Percentiles rank a stretch among this genome's conserved stretches.
phyloP scores from a whole-genome alignment of 2,797 vertebrate genomes.

The Scarus forsteni region DNA sequence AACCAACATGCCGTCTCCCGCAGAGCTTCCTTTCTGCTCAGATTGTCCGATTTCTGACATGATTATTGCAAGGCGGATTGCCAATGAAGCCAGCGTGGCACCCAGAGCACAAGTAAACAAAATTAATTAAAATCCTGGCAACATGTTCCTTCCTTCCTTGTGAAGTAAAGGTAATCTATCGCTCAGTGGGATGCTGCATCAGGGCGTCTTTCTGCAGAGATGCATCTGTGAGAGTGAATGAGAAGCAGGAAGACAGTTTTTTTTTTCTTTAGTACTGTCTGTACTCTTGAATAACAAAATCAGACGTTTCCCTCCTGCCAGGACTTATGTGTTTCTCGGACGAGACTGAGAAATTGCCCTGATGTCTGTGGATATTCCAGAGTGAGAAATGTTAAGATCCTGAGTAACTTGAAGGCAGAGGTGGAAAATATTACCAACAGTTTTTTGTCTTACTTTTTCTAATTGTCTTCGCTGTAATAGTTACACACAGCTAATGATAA shows the following conservation, averaged over 20 bases:
- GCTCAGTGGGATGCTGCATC: conserved; percentile 27
- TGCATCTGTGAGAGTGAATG: neutral
- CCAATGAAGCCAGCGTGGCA: conserved; percentile 24
- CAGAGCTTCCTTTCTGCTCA: conserved; percentile 18
- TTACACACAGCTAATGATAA: no score
- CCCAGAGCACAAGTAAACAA: conserved; percentile 39
- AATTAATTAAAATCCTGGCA: conserved; percentile 64
- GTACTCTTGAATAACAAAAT: conserved; percentile 17
- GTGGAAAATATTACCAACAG: no score
- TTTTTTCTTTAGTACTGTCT: conserved; percentile 18
- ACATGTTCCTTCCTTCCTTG: conserved; percentile 27
- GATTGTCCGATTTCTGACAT: conserved; percentile 41
- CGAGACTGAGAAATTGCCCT: neutral
- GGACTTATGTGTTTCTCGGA: neutral
- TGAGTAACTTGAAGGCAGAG: neutral
- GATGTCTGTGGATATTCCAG: neutral
- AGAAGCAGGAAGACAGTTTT: conserved; percentile 7
- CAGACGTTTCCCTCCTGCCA: neutral
- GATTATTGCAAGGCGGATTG: conserved; percentile 42
- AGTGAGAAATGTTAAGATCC: conserved; percentile 2
- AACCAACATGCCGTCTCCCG: conserved; percentile 18
- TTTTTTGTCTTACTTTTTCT: no score
- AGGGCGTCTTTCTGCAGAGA: conserved; percentile 1
- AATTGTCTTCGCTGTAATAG: no score
- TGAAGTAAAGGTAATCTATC: conserved; percentile 46